These are phyloP conservation scores for Pristionchus maxplancki DNA, from an alignment of 2,888 invertebrate genomes.

Conservation along the genomic window DNA sequence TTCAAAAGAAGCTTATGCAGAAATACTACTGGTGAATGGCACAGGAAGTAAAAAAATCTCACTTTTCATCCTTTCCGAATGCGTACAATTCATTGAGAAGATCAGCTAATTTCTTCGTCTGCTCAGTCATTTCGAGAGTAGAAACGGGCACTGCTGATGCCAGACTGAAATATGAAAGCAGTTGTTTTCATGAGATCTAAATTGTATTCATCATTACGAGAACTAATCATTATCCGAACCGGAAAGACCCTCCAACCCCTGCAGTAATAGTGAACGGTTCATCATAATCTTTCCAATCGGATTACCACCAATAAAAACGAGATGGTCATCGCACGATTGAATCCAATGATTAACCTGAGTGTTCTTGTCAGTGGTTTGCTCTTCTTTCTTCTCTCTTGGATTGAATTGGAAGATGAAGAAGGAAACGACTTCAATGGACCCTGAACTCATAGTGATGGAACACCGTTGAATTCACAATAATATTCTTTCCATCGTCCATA, in stretches of 20 bases:
- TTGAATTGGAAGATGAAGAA: constrained; percentile 22
- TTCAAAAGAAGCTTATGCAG: background rate
- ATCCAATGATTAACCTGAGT: constrained; percentile 5
- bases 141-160: constrained; percentile 1
- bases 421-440: constrained; percentile 27
- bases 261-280: background rate
- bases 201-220: no score
- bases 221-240: background rate
- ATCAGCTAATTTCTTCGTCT: constrained; percentile 25
- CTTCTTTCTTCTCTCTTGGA: constrained; percentile 30
- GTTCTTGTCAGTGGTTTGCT: constrained; percentile 23
- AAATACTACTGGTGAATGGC: background rate
- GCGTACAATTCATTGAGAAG: constrained; percentile 40
- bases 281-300: background rate
- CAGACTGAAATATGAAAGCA: constrained; percentile 11
- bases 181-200: background rate
- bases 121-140: constrained; percentile 8
- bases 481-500: background rate
- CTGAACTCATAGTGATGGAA: background rate
- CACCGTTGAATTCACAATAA: background rate
- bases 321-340: background rate
- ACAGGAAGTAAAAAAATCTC: background rate
- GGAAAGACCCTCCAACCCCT: background rate
- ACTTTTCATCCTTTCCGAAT: constrained; percentile 46
- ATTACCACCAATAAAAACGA: background rate